phyloP scores from a whole-genome alignment of 2,113 vertebrate genomes.

The Prolemur simus region DNA sequence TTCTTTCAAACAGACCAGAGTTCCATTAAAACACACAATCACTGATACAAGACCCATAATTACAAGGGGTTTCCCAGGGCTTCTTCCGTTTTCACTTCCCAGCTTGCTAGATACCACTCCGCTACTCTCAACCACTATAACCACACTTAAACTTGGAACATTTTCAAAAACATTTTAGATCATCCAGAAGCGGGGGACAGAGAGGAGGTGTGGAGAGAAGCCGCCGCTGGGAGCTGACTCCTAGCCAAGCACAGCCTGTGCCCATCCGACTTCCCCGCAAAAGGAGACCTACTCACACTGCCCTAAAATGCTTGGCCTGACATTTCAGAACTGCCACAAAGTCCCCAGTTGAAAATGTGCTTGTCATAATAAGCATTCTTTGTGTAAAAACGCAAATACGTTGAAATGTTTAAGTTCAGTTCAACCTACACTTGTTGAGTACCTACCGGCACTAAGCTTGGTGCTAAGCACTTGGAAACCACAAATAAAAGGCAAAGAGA shows the following conservation, averaged over 20 bases:
- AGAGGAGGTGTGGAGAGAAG: not conserved
- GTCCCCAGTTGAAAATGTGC: not conserved
- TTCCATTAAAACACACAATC: not conserved
- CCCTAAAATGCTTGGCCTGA: not conserved
- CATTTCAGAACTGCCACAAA: not conserved
- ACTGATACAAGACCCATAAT: not conserved
- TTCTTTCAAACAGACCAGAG: not conserved
- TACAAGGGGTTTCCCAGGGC: not conserved
- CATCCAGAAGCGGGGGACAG: not conserved
- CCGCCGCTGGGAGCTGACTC: not conserved
- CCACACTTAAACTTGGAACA: not conserved
- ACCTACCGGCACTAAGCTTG: not conserved
- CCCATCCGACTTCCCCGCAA: not conserved
- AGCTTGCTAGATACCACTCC: not conserved
- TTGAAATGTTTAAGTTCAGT: not conserved
- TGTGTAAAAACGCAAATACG: constrained; percentile 16
- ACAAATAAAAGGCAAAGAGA: not conserved
- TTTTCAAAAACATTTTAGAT: not conserved
- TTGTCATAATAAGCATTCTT: not conserved
- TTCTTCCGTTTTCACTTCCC: not conserved
- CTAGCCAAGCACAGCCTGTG: not conserved
- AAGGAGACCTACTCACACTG: not conserved
- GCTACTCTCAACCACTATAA: not conserved
- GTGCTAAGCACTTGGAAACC: not conserved
- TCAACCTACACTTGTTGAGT: not conserved